Evolutionary conservation across 2,113 vertebrate species (phyloP).

Genomic region (Lagopus leucura): DNA sequence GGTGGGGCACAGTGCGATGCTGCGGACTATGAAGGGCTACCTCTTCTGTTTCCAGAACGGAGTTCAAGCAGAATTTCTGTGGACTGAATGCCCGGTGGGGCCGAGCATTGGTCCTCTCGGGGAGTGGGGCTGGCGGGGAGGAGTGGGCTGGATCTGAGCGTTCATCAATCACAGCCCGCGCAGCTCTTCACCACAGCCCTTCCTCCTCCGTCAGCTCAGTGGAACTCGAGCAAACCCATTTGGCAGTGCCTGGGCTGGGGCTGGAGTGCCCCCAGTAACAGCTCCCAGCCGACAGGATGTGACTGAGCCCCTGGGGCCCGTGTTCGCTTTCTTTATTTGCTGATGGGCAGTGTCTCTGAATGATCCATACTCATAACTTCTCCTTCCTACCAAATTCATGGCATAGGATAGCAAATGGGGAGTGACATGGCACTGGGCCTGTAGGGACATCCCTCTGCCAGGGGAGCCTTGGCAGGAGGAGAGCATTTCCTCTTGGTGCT

Average conservation of each 20-base stretch:
- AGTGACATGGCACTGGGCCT: neutral
- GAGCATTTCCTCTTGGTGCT: neutral
- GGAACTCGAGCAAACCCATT: slow-evolving; percentile 68
- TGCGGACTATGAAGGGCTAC: neutral
- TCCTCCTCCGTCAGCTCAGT: slow-evolving; percentile 80
- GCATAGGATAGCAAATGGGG: neutral
- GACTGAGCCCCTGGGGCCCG: neutral
- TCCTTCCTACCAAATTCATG: neutral
- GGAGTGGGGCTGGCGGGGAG: neutral
- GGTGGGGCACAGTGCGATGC: neutral
- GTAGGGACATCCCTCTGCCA: neutral
- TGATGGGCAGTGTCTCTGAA: neutral
- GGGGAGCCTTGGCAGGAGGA: neutral
- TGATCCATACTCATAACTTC: neutral
- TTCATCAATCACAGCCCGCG: slow-evolving; percentile 81
- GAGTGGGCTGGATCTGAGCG: slow-evolving; percentile 54
- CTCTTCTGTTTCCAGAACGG: neutral
- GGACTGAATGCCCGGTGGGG: neutral
- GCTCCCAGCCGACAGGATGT: neutral
- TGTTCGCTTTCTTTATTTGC: neutral
- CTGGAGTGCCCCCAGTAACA: neutral
- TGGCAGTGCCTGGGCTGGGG: neutral
- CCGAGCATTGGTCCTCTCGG: neutral
- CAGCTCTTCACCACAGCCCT: slow-evolving; percentile 74
- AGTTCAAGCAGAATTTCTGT: neutral